These are phyloP conservation scores for Cactoblastis cactorum DNA, from an alignment of 2,888 invertebrate species.

Conservation along the genomic window DNA sequence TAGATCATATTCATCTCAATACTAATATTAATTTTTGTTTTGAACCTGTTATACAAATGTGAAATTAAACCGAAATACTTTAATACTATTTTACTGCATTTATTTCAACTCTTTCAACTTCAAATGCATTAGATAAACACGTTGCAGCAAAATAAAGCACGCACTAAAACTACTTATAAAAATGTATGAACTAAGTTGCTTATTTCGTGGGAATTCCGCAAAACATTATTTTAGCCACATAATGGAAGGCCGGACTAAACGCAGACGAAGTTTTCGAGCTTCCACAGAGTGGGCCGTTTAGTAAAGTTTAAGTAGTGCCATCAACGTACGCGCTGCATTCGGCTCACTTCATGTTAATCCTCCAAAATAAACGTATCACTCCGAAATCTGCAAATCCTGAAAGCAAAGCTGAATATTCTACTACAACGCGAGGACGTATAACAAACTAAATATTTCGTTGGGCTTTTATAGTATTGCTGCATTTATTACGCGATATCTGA, in stretches of 20 bases:
- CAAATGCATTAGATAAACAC: neutral
- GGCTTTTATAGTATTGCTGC: neutral
- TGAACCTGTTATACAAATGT: too few species aligned
- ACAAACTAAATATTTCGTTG: slow-evolving; percentile 7
- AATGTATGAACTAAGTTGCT: slow-evolving; percentile 22
- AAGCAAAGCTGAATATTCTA: slow-evolving; percentile 51
- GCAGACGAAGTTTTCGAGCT: slow-evolving; percentile 54
- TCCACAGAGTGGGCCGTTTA: slow-evolving; percentile 61
- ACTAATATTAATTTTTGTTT: too few species aligned
- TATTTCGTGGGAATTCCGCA: slow-evolving; percentile 32
- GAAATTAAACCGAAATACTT: too few species aligned
- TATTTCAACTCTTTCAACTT: too few species aligned
- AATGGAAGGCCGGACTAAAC: slow-evolving; percentile 32
- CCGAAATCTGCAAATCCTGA: slow-evolving; percentile 40
- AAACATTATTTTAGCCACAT: slow-evolving; percentile 52
- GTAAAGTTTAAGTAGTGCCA: slow-evolving; percentile 65
- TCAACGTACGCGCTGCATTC: slow-evolving; percentile 40
- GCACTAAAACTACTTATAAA: slow-evolving; percentile 22
- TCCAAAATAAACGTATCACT: slow-evolving; percentile 62
- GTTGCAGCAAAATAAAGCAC: neutral
- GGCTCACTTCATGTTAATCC: slow-evolving; percentile 56
- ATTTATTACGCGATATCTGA: too few species aligned
- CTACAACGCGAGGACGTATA: slow-evolving; percentile 10
- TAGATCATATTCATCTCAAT: too few species aligned
- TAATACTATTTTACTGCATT: too few species aligned